phyloP scores from a whole-genome alignment of 2,888 invertebrate species.

The Plebejus melissa region DNA sequence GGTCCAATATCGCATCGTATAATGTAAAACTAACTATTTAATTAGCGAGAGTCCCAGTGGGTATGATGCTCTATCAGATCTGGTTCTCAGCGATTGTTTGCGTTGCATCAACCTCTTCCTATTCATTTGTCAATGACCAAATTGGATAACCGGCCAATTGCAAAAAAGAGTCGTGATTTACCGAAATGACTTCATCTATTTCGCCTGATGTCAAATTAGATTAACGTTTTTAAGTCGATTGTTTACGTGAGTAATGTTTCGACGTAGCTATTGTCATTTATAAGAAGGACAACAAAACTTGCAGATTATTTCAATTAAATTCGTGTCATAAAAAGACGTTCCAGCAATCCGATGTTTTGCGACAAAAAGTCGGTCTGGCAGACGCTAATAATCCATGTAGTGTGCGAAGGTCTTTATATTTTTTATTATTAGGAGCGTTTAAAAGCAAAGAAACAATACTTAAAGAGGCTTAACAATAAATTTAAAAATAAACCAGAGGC shows the following conservation, averaged over 20 bases:
- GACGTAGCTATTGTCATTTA: neutral
- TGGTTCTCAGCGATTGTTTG: constrained; percentile 18
- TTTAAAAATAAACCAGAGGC: neutral
- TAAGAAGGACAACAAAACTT: neutral
- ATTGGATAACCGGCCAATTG: constrained; percentile 14
- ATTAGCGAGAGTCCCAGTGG: constrained; percentile 6
- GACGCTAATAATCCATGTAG: too few relatives aligned
- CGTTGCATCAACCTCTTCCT: constrained; percentile 25
- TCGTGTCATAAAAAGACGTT: neutral
- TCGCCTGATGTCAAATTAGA: constrained; percentile 12
- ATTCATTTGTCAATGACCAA: constrained; percentile 24
- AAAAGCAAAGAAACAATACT: too few relatives aligned
- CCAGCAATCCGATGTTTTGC: neutral
- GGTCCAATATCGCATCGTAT: neutral
- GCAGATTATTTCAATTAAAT: neutral
- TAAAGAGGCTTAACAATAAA: too few relatives aligned
- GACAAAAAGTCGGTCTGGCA: too few relatives aligned
- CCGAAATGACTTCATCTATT: constrained; percentile 8
- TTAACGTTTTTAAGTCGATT: constrained; percentile 15
- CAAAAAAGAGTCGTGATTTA: constrained; percentile 24
- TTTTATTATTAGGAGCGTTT: too few relatives aligned
- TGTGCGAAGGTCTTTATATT: too few relatives aligned
- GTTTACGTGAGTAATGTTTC: constrained; percentile 7
- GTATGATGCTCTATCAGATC: constrained; percentile 19
- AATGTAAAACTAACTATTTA: neutral